Conservation (phyloP, 2,113 vertebrate genomes). For the Oncorhynchus keta region DNA sequence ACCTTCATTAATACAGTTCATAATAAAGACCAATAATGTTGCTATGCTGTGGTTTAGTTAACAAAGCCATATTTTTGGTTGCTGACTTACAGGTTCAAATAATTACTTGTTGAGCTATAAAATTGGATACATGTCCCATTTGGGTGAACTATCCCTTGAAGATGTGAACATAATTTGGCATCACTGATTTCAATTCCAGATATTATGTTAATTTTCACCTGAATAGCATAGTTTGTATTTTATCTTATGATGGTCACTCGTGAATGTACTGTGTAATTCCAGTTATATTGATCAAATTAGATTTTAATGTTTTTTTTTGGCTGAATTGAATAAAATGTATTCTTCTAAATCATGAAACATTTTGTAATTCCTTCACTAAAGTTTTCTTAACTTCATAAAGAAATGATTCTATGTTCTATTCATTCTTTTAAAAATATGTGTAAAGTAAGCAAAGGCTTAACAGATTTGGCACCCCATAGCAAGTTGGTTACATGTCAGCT, state of each 20-base stretch:
- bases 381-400: background rate
- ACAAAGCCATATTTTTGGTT: slow-evolving; percentile 25
- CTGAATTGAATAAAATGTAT: background rate
- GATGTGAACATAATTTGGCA: background rate
- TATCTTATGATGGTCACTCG: too few relatives aligned
- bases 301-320: background rate
- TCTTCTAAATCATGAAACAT: background rate
- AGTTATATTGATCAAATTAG: too few relatives aligned
- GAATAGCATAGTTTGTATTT: too few relatives aligned
- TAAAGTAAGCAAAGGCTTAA: too few relatives aligned
- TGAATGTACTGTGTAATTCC: too few relatives aligned
- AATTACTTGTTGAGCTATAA: background rate
- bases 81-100: slow-evolving; percentile 34
- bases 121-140: background rate
- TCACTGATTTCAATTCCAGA: background rate
- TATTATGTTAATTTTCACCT: background rate
- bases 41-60: slow-evolving; percentile 13
- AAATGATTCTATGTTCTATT: too few relatives aligned
- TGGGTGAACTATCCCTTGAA: background rate
- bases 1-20: background rate
- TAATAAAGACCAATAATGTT: background rate
- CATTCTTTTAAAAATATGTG: too few relatives aligned
- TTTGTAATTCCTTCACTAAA: background rate
- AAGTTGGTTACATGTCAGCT: background rate
- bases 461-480: background rate